phyloP scores from a whole-genome alignment of 1,140 invertebrate genomes.

The Ceratina calcarata region DNA sequence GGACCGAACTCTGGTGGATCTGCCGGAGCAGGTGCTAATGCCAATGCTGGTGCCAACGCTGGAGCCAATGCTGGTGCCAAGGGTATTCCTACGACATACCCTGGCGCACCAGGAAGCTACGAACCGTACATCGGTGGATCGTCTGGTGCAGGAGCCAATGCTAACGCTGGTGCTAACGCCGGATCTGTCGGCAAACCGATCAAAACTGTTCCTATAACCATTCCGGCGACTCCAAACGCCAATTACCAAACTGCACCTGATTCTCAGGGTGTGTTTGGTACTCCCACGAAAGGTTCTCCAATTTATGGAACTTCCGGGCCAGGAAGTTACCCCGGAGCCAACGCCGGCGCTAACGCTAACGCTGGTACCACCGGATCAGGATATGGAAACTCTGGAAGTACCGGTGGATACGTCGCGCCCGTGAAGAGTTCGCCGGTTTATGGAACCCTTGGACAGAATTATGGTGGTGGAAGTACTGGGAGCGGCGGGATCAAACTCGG shows the following conservation, averaged over 20 bases:
- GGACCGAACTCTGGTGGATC: not conserved
- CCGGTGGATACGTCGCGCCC: not conserved
- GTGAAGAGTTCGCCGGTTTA: not conserved
- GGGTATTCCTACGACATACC: no score
- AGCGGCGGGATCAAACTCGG: conserved; percentile 28
- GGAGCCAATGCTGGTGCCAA: no score
- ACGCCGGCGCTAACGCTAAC: no score
- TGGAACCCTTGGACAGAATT: no score
- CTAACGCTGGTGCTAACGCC: conserved; percentile 48
- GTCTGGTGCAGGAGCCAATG: conserved; percentile 24
- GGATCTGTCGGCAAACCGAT: not conserved
- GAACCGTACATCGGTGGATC: no score
- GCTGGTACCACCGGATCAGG: not conserved
- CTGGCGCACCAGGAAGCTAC: no score
- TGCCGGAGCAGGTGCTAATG: not conserved
- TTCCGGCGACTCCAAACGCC: not conserved
- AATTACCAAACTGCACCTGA: not conserved
- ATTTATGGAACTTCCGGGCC: not conserved
- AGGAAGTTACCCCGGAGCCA: no score
- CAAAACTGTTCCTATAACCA: not conserved
- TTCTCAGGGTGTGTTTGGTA: no score
- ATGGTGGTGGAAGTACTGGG: not conserved
- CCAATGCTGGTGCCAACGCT: not conserved
- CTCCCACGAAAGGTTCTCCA: no score
- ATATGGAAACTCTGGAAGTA: not conserved